Percentiles rank a stretch among this genome's conserved stretches.
These are phyloP conservation scores for Encarsia formosa DNA, from an alignment of 2,888 invertebrate species.

Conservation along the genomic window DNA sequence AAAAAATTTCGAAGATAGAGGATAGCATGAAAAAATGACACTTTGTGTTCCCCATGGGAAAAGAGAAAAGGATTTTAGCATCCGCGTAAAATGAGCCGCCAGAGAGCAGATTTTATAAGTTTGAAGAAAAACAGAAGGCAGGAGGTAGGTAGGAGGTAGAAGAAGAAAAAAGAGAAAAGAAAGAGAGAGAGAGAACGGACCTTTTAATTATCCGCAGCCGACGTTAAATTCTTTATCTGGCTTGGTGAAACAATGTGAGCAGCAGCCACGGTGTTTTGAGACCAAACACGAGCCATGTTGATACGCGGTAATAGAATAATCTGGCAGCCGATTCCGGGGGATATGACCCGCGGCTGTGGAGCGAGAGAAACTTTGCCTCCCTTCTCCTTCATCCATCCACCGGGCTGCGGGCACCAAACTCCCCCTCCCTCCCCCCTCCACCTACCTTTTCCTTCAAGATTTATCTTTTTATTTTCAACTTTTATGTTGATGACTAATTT, in stretches of 20 bases:
- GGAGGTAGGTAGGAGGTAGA: too few species aligned
- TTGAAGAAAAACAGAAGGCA: too few species aligned
- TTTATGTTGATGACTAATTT: too few species aligned
- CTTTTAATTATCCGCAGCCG: conserved; percentile 61
- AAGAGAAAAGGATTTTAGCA: too few species aligned
- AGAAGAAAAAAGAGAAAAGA: too few species aligned
- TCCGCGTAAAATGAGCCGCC: too few species aligned
- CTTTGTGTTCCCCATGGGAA: too few species aligned
- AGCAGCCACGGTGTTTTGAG: conserved; percentile 56
- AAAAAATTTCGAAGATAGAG: too few species aligned
- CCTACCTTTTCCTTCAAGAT: not conserved
- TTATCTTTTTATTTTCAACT: too few species aligned
- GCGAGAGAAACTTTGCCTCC: not conserved
- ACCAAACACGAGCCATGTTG: conserved; percentile 66
- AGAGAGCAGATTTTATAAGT: too few species aligned
- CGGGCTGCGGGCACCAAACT: conserved; percentile 8
- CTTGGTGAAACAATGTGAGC: conserved; percentile 61
- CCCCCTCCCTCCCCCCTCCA: not conserved
- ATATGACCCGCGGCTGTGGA: conserved; percentile 47
- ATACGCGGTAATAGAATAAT: conserved; percentile 70
- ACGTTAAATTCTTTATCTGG: conserved; percentile 64
- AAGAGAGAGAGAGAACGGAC: too few species aligned
- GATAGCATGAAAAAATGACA: too few species aligned
- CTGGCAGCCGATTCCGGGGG: conserved; percentile 56
- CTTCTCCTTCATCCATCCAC: not conserved